These are phyloP conservation scores for Zophobas atratus DNA, from an alignment of 1,140 invertebrate genomes.

Conservation along the genomic window DNA sequence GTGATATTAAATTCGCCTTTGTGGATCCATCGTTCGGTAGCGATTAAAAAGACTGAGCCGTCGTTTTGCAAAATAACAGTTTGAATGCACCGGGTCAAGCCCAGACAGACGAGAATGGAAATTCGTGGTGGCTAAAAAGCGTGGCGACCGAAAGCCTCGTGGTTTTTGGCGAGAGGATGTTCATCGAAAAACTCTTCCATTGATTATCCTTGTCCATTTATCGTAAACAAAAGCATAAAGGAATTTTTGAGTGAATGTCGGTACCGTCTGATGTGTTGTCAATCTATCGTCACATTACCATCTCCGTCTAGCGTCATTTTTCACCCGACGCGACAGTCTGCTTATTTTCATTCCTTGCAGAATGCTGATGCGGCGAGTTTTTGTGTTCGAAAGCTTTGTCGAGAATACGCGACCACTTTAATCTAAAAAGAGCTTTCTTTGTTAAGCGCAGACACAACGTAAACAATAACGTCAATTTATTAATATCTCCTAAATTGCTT, in stretches of 20 bases:
- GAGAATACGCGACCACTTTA: constrained; percentile 36
- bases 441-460: constrained; percentile 11
- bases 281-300: constrained; percentile 43
- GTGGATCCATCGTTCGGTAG: no score
- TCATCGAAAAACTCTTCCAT: constrained; percentile 33
- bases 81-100: not conserved
- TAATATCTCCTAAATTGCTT: constrained; percentile 8
- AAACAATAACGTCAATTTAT: constrained; percentile 27
- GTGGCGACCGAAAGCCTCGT: constrained; percentile 6
- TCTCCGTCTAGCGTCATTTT: constrained; percentile 41
- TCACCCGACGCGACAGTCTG: constrained; percentile 33
- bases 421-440: constrained; percentile 18
- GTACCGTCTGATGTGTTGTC: constrained; percentile 34
- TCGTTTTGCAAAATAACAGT: not conserved
- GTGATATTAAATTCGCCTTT: no score
- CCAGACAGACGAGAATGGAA: constrained; percentile 14
- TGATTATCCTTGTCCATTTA: constrained; percentile 38
- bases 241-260: constrained; percentile 37
- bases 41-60: no score
- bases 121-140: constrained; percentile 15
- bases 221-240: constrained; percentile 41
- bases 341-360: constrained; percentile 34
- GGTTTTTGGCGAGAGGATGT: constrained; percentile 13
- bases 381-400: constrained; percentile 28
- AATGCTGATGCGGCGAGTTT: constrained; percentile 34